Evolutionary conservation across 2,797 vertebrate genomes (phyloP), one percentile per base, ranked within the genome.

Genomic region (Acestrorhynchus altus): DNA sequence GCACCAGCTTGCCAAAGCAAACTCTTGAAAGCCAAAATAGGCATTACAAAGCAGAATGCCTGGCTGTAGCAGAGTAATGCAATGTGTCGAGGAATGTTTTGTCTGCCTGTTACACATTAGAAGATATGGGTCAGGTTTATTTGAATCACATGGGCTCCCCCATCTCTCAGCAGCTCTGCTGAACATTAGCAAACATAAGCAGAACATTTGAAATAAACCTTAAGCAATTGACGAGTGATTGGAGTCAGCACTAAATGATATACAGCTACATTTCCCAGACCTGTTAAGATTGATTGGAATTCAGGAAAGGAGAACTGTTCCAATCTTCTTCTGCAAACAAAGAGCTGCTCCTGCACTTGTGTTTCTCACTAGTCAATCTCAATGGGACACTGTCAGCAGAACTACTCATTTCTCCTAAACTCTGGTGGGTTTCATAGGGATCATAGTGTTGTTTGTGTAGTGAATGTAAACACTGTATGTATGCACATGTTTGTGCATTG

Each of bases 271-370:
- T 79, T 89, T 86, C 90, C 84, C 88, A 84, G 87, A 83, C 80
- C 76, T 84, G 89, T 89, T 90, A 90, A 91, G 87, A 92, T 87
- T 86, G 85, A 91, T 92, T 82, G 81, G 85, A 79, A 82, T 85
- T 86, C 84, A 73, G 87, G 82, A 88, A 90, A 89, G 88, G 87
- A 80, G 0, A 70, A 82, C 83, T 83, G 85, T 87, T 81, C 78
- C 68, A 85, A 89, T 90, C 73, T 88, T 85, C 85, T 85, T 76
- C 56, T 72, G 84, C 88, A 91, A 91, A 90, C 84, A 89, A 78
- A n/a, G 83, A 40, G 83, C 86, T 86, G 70, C 84, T 86, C 81
- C 75, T 87, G 16, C 59, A 11, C 83, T 61, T 81, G 66, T 85
- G 83, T 89, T 88, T 86, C 67, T 78, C 81, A 83, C 63, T 73